Evolutionary conservation across 2,797 vertebrate species (phyloP).

Genomic region (Acridotheres tristis): DNA sequence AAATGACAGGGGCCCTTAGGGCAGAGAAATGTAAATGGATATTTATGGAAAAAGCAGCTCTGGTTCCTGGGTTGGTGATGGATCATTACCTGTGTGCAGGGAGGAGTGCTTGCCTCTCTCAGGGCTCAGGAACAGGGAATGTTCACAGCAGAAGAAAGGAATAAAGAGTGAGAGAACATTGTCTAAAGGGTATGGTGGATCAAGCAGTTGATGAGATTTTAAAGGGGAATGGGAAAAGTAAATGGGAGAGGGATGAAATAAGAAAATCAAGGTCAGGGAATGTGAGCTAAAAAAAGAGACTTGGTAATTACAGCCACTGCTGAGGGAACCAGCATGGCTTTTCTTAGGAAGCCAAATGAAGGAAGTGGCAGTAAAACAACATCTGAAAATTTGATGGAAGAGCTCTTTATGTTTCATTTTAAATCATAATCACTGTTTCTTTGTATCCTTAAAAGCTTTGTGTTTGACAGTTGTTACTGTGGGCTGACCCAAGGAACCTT

Average conservation of each 20-base stretch:
- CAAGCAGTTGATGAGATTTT: background rate
- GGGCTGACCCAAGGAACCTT: background rate
- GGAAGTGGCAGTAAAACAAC: background rate
- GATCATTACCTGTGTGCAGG: background rate
- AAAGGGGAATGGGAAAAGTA: background rate
- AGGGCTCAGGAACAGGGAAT: background rate
- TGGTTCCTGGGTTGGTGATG: background rate
- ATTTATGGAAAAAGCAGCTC: background rate
- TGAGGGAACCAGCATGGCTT: background rate
- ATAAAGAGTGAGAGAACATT: background rate
- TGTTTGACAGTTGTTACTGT: background rate
- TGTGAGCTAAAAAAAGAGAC: background rate
- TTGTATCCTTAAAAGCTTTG: background rate
- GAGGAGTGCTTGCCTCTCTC: accelerated
- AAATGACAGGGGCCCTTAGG: background rate
- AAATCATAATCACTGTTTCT: background rate
- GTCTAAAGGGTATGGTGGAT: background rate
- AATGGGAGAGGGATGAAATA: background rate
- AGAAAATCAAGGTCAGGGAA: background rate
- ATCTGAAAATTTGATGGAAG: background rate
- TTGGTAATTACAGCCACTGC: background rate
- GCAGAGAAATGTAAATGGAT: background rate
- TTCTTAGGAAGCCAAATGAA: background rate
- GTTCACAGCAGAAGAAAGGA: background rate
- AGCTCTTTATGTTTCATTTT: background rate